Evolutionary conservation across 2,797 vertebrate species (phyloP).

Genomic region (Psittacula echo): DNA sequence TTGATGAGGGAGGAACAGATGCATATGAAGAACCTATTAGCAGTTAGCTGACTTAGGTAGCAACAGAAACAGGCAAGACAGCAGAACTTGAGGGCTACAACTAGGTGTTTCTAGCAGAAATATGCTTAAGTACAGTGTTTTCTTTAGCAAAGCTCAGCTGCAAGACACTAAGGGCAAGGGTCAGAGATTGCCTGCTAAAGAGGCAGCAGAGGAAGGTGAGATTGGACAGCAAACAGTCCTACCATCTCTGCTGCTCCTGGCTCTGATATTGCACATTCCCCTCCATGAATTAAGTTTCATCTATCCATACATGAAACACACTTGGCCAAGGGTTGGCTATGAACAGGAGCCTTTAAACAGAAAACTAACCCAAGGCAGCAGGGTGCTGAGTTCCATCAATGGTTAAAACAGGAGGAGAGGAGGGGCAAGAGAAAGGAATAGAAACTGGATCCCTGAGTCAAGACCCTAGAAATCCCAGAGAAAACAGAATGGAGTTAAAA

Average conservation of each 20-base stretch:
- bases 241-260: not conserved
- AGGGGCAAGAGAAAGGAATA: not conserved
- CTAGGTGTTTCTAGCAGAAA: not conserved
- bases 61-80: not conserved
- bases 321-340: not conserved
- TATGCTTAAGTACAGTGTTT: not conserved
- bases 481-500: not conserved
- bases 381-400: not conserved
- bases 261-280: slow-evolving; percentile 13
- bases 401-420: not conserved
- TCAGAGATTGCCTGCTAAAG: not conserved
- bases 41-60: not conserved
- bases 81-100: not conserved
- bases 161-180: not conserved
- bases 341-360: not conserved
- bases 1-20: not conserved
- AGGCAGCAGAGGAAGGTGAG: not conserved
- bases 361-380: not conserved
- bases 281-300: not conserved
- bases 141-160: not conserved
- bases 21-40: not conserved
- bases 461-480: not conserved
- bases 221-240: not conserved
- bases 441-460: not conserved
- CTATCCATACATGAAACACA: not conserved